phyloP scores from a whole-genome alignment of 2,797 vertebrate species.

The Lacerta agilis region DNA sequence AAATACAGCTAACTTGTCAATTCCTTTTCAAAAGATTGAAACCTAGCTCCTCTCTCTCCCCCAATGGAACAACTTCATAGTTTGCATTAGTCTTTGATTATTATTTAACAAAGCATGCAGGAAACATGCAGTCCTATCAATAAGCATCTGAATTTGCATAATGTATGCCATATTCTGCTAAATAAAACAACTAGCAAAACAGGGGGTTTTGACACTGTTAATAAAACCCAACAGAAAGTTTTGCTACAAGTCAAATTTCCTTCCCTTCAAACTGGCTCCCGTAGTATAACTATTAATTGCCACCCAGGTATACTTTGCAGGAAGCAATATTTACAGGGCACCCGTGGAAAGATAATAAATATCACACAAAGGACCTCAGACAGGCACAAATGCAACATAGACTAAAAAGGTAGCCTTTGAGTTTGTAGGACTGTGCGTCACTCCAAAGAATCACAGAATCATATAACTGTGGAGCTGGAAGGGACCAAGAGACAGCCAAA shows the following conservation, averaged over 20 bases:
- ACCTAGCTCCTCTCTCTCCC: background rate
- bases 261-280: background rate
- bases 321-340: background rate
- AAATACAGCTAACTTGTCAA: conserved; percentile 34
- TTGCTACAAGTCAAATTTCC: background rate
- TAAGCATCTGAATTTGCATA: background rate
- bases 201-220: background rate
- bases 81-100: background rate
- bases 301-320: background rate
- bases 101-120: background rate
- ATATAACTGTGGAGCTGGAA: too few relatives aligned
- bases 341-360: background rate
- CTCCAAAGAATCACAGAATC: background rate
- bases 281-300: background rate
- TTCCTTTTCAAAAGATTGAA: conserved; percentile 38
- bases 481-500: background rate
- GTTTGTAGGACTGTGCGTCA: background rate
- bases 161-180: background rate
- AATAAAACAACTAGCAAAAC: conserved; percentile 9
- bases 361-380: background rate
- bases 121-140: background rate
- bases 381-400: background rate
- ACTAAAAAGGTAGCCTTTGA: background rate
- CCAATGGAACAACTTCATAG: conserved; percentile 34
- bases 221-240: background rate